Evolutionary conservation across 2,888 invertebrate genomes (phyloP), one percentile per base, ranked within the genome.

Genomic region (Agapostemon virescens): DNA sequence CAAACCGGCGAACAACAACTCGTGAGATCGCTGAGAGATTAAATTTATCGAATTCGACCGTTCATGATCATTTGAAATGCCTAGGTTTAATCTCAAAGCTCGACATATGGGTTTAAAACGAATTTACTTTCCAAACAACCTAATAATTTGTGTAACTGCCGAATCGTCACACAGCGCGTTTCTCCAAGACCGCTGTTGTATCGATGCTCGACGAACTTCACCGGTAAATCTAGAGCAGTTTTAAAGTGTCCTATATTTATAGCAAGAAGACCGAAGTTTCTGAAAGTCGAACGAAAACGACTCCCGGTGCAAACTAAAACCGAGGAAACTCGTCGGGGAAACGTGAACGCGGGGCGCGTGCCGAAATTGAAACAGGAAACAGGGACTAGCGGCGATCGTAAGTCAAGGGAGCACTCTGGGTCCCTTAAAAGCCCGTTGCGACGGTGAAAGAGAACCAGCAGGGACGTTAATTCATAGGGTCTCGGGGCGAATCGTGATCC

Each of bases 371-470:
- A 88, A 85, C 87, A 87, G 88, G 87, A 90, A 90, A 88, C 84
- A 87, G 74, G 88, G 84, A 84, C 82, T 83, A 85, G 82, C 85
- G 75, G 67, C 79, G 87, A 89, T 89, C 89, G 88, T 89, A 89
- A 87, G 88, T 89, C 89, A 88, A 85, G 86, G 82, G 80, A 88
- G 87, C 89, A 88, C 88, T 88, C 85, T 81, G 83, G 86, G 81
- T 85, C 81, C 33, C 38, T 88, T 89, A 87, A 89, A 88, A 88
- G 88, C 87, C 26, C 13, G 38, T 49, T 49, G 71, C 67, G 77
- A 49, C 49, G 71, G 45, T 68, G 70, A 83, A 84, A 76, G 82
- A 84, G 80, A 80, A 83, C 82, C 79, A 63, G 63, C 64, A 69
- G 76, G 33, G 55, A 64, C 75, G 79, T 77, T 86, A 86, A 86